Evolutionary conservation across 2,797 vertebrate genomes (phyloP).

Genomic region (Hydrolagus colliei): DNA sequence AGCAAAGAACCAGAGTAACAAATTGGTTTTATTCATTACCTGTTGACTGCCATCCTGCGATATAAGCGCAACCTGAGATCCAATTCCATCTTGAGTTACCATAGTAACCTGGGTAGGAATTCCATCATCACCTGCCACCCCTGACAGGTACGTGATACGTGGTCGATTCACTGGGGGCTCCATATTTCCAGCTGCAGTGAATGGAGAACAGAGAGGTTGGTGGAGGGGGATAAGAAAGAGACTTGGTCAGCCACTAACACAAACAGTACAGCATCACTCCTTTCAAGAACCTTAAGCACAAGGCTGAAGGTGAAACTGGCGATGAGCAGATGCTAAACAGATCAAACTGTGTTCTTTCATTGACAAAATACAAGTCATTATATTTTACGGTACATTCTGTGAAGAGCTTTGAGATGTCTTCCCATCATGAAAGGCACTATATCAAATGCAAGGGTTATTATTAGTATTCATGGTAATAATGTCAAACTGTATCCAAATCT

Average conservation of each 20-base stretch:
- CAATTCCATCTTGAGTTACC: slow-evolving; percentile 47
- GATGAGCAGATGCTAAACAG: not conserved
- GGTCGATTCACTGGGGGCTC: slow-evolving; percentile 43
- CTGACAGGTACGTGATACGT: slow-evolving; percentile 48
- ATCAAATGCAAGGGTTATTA: no score
- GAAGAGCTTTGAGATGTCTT: no score
- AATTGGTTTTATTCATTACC: slow-evolving; percentile 44
- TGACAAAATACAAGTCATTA: no score
- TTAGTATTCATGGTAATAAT: no score
- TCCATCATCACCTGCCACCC: slow-evolving; percentile 49
- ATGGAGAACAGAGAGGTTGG: slow-evolving; percentile 27
- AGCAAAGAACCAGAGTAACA: not conserved
- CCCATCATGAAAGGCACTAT: no score
- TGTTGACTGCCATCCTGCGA: slow-evolving; percentile 57
- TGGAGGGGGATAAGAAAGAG: slow-evolving; percentile 30
- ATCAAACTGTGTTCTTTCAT: no score
- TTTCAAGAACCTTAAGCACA: not conserved
- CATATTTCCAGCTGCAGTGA: slow-evolving; percentile 41
- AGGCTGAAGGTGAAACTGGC: not conserved
- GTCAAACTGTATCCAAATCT: no score
- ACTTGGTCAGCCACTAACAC: not conserved
- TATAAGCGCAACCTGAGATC: slow-evolving; percentile 53
- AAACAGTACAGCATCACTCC: no score
- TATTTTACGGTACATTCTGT: no score
- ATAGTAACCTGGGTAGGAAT: slow-evolving; percentile 45